Evolutionary conservation across 2,797 vertebrate species (phyloP).

Genomic region (Sebastolobus altivelis): DNA sequence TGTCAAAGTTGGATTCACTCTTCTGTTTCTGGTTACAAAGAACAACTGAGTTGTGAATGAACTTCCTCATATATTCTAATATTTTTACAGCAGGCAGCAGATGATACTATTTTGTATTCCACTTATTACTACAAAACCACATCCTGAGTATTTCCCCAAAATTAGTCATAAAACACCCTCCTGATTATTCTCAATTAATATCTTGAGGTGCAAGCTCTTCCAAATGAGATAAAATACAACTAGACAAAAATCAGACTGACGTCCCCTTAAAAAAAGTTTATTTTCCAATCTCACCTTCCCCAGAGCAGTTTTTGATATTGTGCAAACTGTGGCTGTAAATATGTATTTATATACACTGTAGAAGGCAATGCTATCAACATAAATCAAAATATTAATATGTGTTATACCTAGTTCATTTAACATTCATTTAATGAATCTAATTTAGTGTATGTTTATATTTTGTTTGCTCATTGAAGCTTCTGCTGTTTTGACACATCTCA

Average conservation of each 20-base stretch:
- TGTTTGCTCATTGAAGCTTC: no score
- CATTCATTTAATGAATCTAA: neutral
- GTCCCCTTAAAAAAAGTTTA: neutral
- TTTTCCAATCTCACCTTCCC: neutral
- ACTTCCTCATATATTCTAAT: neutral
- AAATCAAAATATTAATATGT: neutral
- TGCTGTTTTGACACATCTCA: no score
- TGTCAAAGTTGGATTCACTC: neutral
- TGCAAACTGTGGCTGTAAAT: neutral
- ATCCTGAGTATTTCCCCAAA: neutral
- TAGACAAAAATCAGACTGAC: neutral
- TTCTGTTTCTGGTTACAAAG: constrained; percentile 24
- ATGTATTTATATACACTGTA: neutral
- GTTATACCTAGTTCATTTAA: neutral
- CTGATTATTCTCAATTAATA: neutral
- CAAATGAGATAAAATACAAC: neutral
- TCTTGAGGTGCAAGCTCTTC: neutral
- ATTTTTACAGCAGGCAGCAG: neutral
- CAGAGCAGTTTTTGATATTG: no score
- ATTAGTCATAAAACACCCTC: neutral
- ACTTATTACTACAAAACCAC: neutral
- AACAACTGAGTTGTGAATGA: neutral
- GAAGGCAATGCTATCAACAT: neutral
- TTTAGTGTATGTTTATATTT: no score
- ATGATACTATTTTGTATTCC: no score